Conservation (phyloP, 2,113 vertebrate genomes). For the Oryzias celebensis region DNA sequence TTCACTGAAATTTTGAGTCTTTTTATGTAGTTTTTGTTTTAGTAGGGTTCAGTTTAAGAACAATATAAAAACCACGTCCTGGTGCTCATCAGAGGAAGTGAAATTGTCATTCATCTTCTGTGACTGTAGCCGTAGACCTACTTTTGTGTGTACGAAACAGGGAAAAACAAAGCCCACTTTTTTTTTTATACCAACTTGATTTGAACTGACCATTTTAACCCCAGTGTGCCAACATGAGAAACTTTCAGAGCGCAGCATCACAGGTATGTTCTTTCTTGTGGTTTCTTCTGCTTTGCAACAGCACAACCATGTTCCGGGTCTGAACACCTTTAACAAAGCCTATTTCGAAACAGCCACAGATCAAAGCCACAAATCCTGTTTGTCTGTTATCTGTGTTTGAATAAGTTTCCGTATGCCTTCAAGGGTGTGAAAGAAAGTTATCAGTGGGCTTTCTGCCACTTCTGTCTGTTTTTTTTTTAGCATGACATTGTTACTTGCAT, state of each 20-base stretch:
- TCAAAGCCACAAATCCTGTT: conserved; percentile 42
- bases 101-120: no score
- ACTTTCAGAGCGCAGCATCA: background rate
- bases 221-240: no score
- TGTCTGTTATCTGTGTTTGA: conserved; percentile 52
- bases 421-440: conserved; percentile 34
- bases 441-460: conserved; percentile 34
- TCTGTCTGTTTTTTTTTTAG: conserved; percentile 13
- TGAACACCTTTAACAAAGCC: conserved; percentile 52
- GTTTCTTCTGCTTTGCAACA: conserved; percentile 28
- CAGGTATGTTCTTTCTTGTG: conserved; percentile 33
- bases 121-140: no score
- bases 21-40: no score
- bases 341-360: conserved; percentile 15
- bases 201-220: background rate
- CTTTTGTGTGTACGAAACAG: no score
- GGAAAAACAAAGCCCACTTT: no score
- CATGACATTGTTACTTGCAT: conserved; percentile 16
- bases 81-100: no score
- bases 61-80: no score
- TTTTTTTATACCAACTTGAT: conserved; percentile 10
- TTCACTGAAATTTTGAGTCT: no score
- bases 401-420: conserved; percentile 24
- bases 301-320: conserved; percentile 2
- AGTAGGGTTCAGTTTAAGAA: no score